Conservation (phyloP, 2,113 vertebrate species). For the Hippocampus comes region DNA sequence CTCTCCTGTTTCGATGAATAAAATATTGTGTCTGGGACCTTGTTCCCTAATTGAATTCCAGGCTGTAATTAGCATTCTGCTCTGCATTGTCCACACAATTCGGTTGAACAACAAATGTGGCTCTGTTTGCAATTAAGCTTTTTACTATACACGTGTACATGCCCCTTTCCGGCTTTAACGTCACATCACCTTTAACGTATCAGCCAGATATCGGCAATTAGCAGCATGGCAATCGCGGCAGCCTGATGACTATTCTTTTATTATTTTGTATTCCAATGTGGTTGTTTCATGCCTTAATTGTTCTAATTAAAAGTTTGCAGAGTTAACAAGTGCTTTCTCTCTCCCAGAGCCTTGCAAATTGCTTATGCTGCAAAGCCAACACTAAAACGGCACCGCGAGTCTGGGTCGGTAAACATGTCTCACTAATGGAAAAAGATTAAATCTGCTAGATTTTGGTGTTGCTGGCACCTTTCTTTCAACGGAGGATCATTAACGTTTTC, state of each 20-base stretch:
- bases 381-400: constrained; percentile 30
- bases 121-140: constrained; percentile 28
- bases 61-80: background rate
- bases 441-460: constrained; percentile 23
- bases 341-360: constrained; percentile 55
- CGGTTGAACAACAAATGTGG: constrained; percentile 24
- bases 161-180: constrained; percentile 40
- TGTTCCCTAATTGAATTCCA: constrained; percentile 12
- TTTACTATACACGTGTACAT: constrained; percentile 9
- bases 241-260: constrained; percentile 51
- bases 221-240: constrained; percentile 69
- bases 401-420: constrained; percentile 22
- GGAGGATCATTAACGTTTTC: constrained; percentile 28
- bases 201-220: constrained; percentile 70
- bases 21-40: background rate
- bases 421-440: constrained; percentile 25
- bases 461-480: constrained; percentile 24
- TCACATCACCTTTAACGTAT: constrained; percentile 48
- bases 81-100: constrained; percentile 15
- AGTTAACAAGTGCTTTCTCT: constrained; percentile 46
- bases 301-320: constrained; percentile 67
- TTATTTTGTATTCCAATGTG: constrained; percentile 58
- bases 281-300: constrained; percentile 58
- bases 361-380: constrained; percentile 45
- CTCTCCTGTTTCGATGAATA: constrained; percentile 12